Conservation (phyloP, 2,888 invertebrate species). For the Drosophila austrosaltans region DNA sequence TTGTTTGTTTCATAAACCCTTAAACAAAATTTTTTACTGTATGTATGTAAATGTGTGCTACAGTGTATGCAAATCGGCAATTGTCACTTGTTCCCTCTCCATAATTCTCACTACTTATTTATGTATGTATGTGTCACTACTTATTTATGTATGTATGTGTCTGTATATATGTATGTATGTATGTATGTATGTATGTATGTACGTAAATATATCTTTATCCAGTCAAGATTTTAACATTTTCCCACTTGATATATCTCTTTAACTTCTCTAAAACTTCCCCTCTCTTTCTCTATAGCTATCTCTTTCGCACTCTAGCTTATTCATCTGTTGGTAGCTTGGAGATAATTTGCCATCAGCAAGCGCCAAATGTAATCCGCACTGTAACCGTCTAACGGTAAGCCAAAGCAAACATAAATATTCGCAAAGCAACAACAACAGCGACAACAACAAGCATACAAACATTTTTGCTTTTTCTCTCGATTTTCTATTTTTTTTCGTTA, state of each 20-base stretch:
- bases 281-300: constrained; percentile 17
- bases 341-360: constrained; percentile 76
- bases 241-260: not conserved
- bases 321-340: constrained; percentile 45
- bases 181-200: not conserved
- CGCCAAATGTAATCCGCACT: constrained; percentile 79
- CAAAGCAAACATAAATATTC: constrained; percentile 80
- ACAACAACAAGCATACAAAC: constrained; percentile 66
- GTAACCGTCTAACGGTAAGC: constrained; percentile 77
- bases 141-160: too few relatives aligned
- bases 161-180: too few relatives aligned
- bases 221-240: not conserved
- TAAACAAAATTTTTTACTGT: not conserved
- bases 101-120: not conserved
- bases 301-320: constrained; percentile 6
- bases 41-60: not conserved
- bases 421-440: constrained; percentile 55
- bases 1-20: not conserved
- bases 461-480: constrained; percentile 49
- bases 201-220: not conserved
- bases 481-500: constrained; percentile 62
- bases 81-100: not conserved
- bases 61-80: not conserved
- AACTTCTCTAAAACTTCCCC: not conserved
- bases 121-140: not conserved